These are phyloP conservation scores for Drymodes brunneopygia DNA, from an alignment of 2,113 vertebrate genomes.

Conservation along the genomic window DNA sequence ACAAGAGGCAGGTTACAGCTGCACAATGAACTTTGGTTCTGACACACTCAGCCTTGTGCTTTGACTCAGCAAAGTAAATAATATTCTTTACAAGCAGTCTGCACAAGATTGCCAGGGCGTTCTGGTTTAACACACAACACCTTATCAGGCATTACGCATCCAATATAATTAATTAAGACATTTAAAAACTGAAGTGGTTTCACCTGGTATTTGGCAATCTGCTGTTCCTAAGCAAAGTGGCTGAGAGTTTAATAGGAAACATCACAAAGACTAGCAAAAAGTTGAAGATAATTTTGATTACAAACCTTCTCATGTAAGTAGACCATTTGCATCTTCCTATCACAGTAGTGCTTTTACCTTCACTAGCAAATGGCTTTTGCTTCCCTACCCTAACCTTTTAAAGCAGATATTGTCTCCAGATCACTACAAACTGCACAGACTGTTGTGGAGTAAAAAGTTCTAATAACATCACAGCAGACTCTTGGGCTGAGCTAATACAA, in stretches of 20 bases:
- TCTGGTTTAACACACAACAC: background rate
- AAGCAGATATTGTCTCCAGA: background rate
- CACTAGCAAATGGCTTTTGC: background rate
- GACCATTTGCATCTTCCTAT: background rate
- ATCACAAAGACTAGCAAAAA: background rate
- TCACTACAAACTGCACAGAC: background rate
- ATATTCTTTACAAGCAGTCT: background rate
- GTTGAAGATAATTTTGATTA: background rate
- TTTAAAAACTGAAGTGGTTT: background rate
- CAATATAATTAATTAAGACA: background rate
- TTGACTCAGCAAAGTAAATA: conserved; percentile 8
- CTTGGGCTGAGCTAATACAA: background rate
- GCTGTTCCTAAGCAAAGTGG: background rate
- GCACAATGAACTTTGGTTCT: background rate
- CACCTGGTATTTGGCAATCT: background rate
- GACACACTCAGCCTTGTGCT: background rate
- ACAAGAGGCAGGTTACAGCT: background rate
- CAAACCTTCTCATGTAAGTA: background rate
- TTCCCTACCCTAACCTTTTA: background rate
- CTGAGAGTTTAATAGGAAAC: background rate
- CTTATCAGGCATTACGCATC: background rate
- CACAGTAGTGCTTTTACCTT: background rate
- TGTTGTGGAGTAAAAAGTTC: background rate
- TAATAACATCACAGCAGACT: background rate
- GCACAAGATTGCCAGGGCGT: background rate